Percentiles rank a stretch among this genome's conserved stretches.
These are phyloP conservation scores for Cyphomyrus discorhynchus DNA, from an alignment of 2,113 vertebrate species.

Conservation along the genomic window DNA sequence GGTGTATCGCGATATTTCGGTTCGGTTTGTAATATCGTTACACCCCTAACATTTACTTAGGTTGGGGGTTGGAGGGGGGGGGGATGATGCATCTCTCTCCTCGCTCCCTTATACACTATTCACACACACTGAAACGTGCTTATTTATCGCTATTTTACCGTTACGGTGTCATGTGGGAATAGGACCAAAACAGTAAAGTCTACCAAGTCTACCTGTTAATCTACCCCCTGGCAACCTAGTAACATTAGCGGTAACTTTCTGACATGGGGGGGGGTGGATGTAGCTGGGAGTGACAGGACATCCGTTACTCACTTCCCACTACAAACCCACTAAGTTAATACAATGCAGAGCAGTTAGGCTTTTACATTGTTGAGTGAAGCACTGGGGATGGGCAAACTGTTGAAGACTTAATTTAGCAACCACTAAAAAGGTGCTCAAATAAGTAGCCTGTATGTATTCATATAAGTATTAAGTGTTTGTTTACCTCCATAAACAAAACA, in stretches of 20 bases:
- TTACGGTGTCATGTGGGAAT: not conserved
- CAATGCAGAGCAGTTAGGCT: not conserved
- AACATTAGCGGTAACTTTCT: no score
- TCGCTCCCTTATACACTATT: not conserved
- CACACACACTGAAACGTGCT: not conserved
- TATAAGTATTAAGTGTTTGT: not conserved
- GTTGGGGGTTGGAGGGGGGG: no score
- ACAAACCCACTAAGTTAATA: not conserved
- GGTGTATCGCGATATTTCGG: no score
- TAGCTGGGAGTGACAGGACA: not conserved
- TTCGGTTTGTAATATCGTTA: no score
- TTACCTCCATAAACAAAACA: not conserved
- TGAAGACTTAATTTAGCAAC: not conserved
- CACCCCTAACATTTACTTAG: not conserved
- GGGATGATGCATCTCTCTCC: not conserved
- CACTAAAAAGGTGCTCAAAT: not conserved
- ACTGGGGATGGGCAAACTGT: not conserved
- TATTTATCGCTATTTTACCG: not conserved
- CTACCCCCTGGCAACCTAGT: no score
- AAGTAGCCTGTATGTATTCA: not conserved
- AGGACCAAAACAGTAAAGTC: no score
- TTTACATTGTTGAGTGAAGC: not conserved
- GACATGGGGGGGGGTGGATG: no score
- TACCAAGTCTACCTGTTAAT: no score
- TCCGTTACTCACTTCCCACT: not conserved